Conservation (phyloP, 23 tunicate species). For the Pegea sp. region DNA sequence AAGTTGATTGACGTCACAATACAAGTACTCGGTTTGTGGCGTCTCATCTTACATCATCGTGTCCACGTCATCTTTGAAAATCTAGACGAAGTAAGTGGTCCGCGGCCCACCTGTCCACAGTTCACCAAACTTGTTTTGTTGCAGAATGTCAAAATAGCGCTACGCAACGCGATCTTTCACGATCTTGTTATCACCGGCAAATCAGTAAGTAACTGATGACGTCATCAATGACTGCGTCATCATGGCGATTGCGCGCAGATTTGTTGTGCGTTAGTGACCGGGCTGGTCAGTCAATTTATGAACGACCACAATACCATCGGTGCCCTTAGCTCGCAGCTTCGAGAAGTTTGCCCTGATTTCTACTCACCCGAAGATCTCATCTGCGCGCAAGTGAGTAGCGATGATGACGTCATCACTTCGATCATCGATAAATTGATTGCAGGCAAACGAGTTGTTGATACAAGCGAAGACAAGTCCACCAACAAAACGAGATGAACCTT, state of each 20-base stretch:
- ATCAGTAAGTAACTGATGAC: slow-evolving; percentile 46
- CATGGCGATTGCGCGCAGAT: slow-evolving; percentile 8
- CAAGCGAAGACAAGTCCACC: slow-evolving; percentile 12
- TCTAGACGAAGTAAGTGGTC: slow-evolving; percentile 19
- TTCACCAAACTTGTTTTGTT: slow-evolving; percentile 5
- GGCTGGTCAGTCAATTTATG: slow-evolving; percentile 44
- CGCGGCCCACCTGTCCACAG: no score
- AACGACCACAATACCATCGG: slow-evolving; percentile 57
- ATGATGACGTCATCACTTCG: no score
- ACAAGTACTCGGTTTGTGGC: slow-evolving; percentile 81
- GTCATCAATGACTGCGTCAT: no score
- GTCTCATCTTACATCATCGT: slow-evolving; percentile 52
- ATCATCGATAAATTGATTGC: no score
- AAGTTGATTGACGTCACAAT: slow-evolving; percentile 22
- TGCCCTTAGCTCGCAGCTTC: slow-evolving; percentile 43
- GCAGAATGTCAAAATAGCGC: slow-evolving; percentile 25
- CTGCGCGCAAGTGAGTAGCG: slow-evolving; percentile 57
- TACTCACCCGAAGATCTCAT: slow-evolving; percentile 90
- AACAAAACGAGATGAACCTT: slow-evolving; percentile 13
- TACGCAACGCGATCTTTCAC: slow-evolving; percentile 28
- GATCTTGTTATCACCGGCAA: slow-evolving; percentile 44
- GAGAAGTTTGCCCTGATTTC: slow-evolving; percentile 78
- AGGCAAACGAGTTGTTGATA: slow-evolving; percentile 77
- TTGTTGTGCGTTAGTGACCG: slow-evolving; percentile 39
- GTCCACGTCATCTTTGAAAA: slow-evolving; percentile 49